phyloP scores from a whole-genome alignment of 2,888 invertebrate species.

The Mimumesa dahlbomi region DNA sequence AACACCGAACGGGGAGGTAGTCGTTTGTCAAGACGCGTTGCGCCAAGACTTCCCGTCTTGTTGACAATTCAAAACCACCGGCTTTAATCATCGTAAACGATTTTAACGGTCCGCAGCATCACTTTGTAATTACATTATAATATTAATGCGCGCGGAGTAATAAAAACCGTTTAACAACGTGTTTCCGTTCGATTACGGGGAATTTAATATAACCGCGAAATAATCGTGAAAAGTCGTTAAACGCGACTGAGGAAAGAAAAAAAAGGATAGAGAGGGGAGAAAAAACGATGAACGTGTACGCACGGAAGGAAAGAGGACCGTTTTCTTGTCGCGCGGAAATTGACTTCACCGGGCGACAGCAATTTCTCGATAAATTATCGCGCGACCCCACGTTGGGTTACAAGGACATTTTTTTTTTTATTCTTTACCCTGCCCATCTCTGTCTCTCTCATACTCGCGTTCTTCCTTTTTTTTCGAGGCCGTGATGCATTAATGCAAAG shows the following conservation, averaged over 20 bases:
- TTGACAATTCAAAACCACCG: neutral
- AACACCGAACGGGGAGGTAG: too few species aligned
- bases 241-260: conserved; percentile 6
- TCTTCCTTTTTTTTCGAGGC: too few species aligned
- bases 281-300: too few species aligned
- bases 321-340: conserved; percentile 28
- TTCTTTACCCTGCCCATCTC: too few species aligned
- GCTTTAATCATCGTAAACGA: neutral
- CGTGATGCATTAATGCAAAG: conserved; percentile 29
- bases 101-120: neutral
- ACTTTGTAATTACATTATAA: too few species aligned
- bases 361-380: conserved; percentile 42
- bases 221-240: neutral
- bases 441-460: too few species aligned
- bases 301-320: too few species aligned
- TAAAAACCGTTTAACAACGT: too few species aligned
- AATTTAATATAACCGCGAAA: neutral
- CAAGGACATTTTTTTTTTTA: conserved; percentile 36
- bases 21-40: too few species aligned
- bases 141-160: too few species aligned
- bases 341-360: conserved; percentile 27
- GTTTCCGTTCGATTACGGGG: too few species aligned
- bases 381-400: conserved; percentile 15
- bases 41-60: neutral
- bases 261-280: too few species aligned